Conservation (phyloP, 2,113 vertebrate species). For the Leuciscus idus region DNA sequence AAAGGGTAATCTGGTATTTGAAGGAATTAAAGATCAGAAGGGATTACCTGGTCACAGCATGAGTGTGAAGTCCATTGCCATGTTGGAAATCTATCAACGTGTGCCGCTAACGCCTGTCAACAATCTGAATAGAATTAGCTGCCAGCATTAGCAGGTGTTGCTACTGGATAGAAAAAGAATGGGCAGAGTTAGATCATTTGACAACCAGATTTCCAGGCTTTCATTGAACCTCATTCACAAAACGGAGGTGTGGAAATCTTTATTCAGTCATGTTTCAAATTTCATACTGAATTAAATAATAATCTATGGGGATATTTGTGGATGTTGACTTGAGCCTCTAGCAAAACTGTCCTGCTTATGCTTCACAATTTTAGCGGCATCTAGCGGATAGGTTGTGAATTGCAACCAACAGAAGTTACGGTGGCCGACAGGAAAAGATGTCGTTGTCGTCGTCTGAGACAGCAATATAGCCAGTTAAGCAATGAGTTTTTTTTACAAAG, state of each 20-base stretch:
- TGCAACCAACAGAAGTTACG: too few relatives aligned
- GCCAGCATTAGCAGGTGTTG: neutral
- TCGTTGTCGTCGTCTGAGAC: too few relatives aligned
- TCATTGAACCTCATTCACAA: neutral
- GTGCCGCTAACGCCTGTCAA: neutral
- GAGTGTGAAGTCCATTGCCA: neutral
- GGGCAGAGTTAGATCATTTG: neutral
- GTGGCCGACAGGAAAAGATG: too few relatives aligned
- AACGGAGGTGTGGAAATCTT: neutral
- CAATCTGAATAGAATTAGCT: neutral
- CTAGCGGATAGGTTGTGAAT: too few relatives aligned
- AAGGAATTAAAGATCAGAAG: slow-evolving; percentile 38
- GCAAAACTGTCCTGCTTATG: neutral
- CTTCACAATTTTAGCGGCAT: neutral
- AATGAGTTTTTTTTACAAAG: too few relatives aligned
- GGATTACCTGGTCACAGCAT: slow-evolving; percentile 36
- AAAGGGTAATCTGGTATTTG: slow-evolving; percentile 32
- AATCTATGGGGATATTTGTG: neutral
- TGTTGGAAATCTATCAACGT: slow-evolving; percentile 4
- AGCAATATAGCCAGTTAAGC: too few relatives aligned
- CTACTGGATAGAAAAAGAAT: neutral
- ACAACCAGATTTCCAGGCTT: neutral
- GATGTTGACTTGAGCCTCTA: neutral
- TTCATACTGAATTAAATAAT: neutral
- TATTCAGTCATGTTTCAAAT: neutral